Evolutionary conservation across 2,113 vertebrate genomes (phyloP).

Genomic region (Brevimyrus niger): DNA sequence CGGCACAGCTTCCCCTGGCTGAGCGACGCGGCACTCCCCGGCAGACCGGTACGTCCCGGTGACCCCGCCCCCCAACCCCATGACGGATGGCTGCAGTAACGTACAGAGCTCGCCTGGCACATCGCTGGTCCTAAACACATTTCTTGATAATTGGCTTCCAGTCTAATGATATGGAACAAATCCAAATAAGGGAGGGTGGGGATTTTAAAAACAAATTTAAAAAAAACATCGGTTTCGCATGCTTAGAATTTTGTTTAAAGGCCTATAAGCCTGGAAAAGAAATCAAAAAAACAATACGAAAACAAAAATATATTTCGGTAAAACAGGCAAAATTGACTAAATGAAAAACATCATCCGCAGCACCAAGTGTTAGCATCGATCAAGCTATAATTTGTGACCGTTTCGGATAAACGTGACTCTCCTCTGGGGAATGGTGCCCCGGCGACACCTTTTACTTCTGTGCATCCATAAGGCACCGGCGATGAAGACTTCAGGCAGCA

Average conservation of each 20-base stretch:
- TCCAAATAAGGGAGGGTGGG: conserved; percentile 62
- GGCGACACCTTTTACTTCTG: neutral
- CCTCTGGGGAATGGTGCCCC: neutral
- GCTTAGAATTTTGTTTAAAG: neutral
- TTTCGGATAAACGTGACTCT: neutral
- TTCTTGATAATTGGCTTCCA: conserved; percentile 65
- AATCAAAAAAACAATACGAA: neutral
- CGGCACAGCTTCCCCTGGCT: neutral
- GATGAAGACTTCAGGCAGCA: neutral
- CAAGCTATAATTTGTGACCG: neutral
- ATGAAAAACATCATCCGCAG: neutral
- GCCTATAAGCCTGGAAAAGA: neutral
- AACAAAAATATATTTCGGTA: neutral
- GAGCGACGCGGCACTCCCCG: neutral
- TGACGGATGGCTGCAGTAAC: neutral
- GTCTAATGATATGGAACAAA: conserved; percentile 75
- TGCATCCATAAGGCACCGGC: neutral
- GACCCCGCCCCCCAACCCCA: neutral
- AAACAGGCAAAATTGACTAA: neutral
- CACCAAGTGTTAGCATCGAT: neutral
- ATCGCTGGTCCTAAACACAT: neutral
- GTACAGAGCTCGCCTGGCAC: neutral
- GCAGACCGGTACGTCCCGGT: too few relatives aligned
- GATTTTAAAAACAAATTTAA: neutral
- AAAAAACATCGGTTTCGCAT: neutral